Evolutionary conservation across 1,140 invertebrate genomes (phyloP), one percentile per base, ranked within the genome.

Genomic region (Drosophila tropicalis): DNA sequence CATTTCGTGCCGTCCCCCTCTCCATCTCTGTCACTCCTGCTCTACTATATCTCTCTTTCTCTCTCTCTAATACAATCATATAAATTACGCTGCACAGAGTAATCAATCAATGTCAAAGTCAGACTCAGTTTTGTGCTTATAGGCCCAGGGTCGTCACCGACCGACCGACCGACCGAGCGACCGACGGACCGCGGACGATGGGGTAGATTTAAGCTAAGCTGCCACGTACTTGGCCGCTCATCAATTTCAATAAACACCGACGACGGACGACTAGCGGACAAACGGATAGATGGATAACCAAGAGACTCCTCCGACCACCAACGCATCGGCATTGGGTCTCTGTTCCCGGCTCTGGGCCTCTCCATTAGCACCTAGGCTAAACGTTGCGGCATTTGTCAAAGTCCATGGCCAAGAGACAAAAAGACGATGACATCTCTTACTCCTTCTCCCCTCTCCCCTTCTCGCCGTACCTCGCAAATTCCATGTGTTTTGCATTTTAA

Each of bases 21-120:
- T 9, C 22, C 22, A 25, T 17, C 39, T 12, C 10, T 36, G 7
- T 54, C 55, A 19, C 55, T 34, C 29, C 39, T 15, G 22, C 12
- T 25, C 72, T 39, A 19, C 17, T 32, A 6, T 56, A 13, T 29
- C 70, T 64, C 36, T 62, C 12, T 57, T 5, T 36, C 67, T 55
- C 25, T 29, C 34, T 64, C 41, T 64, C 83, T 86, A 86, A 86
- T 86, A 86, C 83, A 86, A 86, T 86, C 83, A 87, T 79, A 86
- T 86, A 86, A 86, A 86, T 86, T 87, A 86, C 83, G 81, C 82
- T 76, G 75, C 55, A 32, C 67, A 67, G 79, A 79, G 79, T 79
- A 87, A 86, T 86, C 83, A 86, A 86, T 86, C 83, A 86, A 87
- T 87, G 83, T 86, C 83, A 86, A 67, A 86, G 83, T 83, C 83